Evolutionary conservation across 2,888 invertebrate genomes (phyloP).

Genomic region (Drosophila nigritarsus): DNA sequence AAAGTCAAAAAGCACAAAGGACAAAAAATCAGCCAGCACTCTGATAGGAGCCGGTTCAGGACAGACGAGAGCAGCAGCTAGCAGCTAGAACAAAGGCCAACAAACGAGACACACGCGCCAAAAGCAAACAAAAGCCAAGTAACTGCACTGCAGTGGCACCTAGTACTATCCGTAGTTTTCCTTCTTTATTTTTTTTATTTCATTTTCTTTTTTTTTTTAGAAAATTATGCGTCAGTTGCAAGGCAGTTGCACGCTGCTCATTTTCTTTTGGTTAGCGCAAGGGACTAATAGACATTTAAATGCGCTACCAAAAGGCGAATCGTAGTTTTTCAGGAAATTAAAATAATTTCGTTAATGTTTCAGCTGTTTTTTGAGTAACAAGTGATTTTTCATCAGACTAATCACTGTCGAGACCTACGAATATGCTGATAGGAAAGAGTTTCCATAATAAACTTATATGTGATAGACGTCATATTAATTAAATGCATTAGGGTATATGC

Average conservation of each 20-base stretch:
- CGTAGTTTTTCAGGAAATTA: neutral
- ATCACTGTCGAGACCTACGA: neutral
- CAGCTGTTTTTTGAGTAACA: neutral
- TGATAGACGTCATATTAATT: neutral
- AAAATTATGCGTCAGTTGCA: conserved; percentile 55
- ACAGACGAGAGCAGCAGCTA: conserved; percentile 5
- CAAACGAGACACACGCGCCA: conserved; percentile 58
- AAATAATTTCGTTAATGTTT: neutral
- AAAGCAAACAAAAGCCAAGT: conserved; percentile 55
- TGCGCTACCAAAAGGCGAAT: neutral
- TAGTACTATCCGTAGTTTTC: neutral
- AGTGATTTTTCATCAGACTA: neutral
- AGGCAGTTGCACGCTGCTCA: conserved; percentile 23
- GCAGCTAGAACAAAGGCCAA: conserved; percentile 54
- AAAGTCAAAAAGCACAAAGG: conserved; percentile 18
- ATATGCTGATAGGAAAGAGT: neutral
- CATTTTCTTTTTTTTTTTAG: conserved; percentile 31
- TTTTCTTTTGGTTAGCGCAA: conserved; percentile 49
- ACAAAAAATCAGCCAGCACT: conserved; percentile 36
- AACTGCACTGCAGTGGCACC: conserved; percentile 44
- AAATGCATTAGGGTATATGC: neutral
- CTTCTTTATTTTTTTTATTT: neutral
- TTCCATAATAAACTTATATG: neutral
- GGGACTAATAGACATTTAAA: conserved; percentile 1
- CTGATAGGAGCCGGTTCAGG: conserved; percentile 28